Evolutionary conservation across 1,140 invertebrate species (phyloP).

Genomic region (Chrysomallon squamiferum): DNA sequence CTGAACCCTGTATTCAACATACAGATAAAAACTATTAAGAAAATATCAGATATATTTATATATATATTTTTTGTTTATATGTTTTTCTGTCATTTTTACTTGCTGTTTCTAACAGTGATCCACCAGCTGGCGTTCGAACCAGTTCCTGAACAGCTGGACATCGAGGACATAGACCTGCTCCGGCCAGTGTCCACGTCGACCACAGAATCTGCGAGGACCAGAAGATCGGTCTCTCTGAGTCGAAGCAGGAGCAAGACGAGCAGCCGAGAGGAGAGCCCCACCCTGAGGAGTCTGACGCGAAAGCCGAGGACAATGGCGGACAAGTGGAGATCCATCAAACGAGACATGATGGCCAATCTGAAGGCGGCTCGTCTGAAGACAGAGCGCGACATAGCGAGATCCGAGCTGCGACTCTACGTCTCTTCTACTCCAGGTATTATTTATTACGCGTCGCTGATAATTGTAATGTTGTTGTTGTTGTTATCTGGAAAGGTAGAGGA

Average conservation of each 20-base stretch:
- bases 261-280: background rate
- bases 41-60: no score
- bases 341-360: conserved; percentile 13
- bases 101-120: background rate
- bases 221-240: background rate
- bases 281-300: background rate
- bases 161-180: background rate
- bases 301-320: background rate
- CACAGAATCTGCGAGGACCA: conserved; percentile 1
- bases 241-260: background rate
- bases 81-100: no score
- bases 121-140: background rate
- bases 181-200: conserved; percentile 6
- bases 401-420: conserved; percentile 26
- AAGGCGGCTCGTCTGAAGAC: conserved; percentile 15
- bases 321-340: conserved; percentile 16
- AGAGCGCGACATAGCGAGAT: conserved; percentile 15
- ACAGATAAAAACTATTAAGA: no score
- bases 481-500: no score
- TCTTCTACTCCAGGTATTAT: conserved; percentile 24
- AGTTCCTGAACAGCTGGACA: background rate
- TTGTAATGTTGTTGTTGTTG: no score
- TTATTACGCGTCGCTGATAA: background rate
- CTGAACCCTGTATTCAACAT: no score
- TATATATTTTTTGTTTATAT: no score